Evolutionary conservation across 1,140 invertebrate genomes (phyloP).

Genomic region (Musca domestica): DNA sequence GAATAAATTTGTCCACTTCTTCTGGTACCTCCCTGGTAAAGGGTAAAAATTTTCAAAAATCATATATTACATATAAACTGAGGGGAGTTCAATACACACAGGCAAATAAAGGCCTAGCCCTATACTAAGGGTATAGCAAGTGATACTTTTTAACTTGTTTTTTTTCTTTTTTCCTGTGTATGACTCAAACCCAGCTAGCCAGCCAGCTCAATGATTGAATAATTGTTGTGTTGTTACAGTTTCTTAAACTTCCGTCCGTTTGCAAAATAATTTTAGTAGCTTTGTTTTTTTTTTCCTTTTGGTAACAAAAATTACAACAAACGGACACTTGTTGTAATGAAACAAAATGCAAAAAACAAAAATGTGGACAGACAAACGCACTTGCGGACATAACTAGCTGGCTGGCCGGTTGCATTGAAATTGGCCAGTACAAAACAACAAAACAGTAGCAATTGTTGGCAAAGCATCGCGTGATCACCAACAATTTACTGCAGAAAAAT

Average conservation of each 20-base stretch:
- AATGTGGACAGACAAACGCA: too few relatives aligned
- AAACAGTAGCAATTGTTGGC: slow-evolving; percentile 21
- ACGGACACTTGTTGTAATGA: background rate
- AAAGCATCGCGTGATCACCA: slow-evolving; percentile 19
- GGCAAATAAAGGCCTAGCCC: too few relatives aligned
- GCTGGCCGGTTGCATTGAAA: too few relatives aligned
- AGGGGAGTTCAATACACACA: too few relatives aligned
- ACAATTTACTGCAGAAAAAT: slow-evolving; percentile 9
- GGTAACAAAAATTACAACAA: slow-evolving; percentile 4
- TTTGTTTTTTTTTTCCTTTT: too few relatives aligned
- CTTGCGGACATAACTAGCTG: too few relatives aligned
- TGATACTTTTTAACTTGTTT: background rate
- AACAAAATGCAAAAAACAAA: background rate
- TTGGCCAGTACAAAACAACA: background rate
- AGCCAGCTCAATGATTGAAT: background rate
- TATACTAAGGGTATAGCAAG: too few relatives aligned
- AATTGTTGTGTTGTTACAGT: slow-evolving; percentile 2
- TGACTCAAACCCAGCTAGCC: background rate
- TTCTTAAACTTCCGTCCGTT: slow-evolving; percentile 19
- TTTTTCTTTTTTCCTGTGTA: background rate
- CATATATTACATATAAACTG: too few relatives aligned
- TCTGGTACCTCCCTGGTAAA: too few relatives aligned
- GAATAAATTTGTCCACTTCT: too few relatives aligned
- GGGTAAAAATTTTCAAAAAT: too few relatives aligned
- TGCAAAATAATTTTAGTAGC: slow-evolving; percentile 6